Base-by-base conservation (phyloP, 2,797 vertebrate genomes). In the Acipenser oxyrinchus region DNA sequence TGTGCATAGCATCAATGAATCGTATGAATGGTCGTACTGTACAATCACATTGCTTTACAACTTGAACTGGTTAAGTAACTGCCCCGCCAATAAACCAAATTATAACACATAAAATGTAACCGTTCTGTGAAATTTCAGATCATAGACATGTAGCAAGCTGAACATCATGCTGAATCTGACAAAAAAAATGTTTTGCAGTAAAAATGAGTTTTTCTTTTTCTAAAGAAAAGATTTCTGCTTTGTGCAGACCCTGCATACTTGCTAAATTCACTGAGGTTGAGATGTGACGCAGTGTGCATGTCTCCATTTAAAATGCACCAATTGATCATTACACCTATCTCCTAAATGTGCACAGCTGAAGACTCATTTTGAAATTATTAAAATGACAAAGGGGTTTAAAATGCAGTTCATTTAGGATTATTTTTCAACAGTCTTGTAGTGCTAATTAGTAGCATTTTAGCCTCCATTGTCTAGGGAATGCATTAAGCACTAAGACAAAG, bases 371-470 rank as follows among this genome's bases (percentile, higher is more conserved):
- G 11, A 53, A 51, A 63, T 13, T 60, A 48, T 63, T 59, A 61
- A 6, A 58, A 64, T 72, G 70, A 66, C 61, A 72, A 68, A 59
- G 53, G 64, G 60, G 58, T 70, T 59, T 60, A 57, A 51, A 60
- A 66, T 48, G 49, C 23, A 59, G 55, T 52, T 66, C 69, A 69
- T 72, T 69, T 18, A 23, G 64, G 62, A 68, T 65, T 12, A 53
- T 74, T 62, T 68, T 51, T 74, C 55, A 50, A 18, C 12, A 58
- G 57, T 64, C 62, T 57, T 67, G 71, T 68, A 61, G 51, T 23
- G 64, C 67, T 69, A 73, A 76, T 64, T 77, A 77, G 75, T 66
- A 71, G 48, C 68, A 69, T 76, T 73, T 76, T 65, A 65, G 61
- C 65, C 68, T 71, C 69, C 49, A 61, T 73, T 71, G 61, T 74